Conservation (phyloP, 30 jellyfish, hydroid and myxozoan genomes). For the Hydra vulgaris region DNA sequence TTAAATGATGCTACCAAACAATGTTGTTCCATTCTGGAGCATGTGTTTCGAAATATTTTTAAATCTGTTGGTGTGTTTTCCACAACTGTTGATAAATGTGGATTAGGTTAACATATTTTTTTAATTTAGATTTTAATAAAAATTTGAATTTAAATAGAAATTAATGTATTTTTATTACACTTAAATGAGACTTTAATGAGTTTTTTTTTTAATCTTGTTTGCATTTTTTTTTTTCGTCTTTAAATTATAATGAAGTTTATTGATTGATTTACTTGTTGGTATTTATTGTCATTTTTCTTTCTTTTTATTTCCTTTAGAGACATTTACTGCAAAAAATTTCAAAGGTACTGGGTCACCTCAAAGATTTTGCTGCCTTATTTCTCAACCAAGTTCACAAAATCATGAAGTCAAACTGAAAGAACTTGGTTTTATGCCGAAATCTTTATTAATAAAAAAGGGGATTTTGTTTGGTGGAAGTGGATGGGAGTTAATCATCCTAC, state of each 20-base stretch:
- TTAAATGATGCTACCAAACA: not conserved
- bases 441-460: slow-evolving; percentile 29
- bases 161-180: too few species aligned
- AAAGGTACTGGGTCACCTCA: slow-evolving; percentile 2
- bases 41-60: slow-evolving; percentile 13
- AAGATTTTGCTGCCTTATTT: slow-evolving; percentile 23
- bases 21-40: slow-evolving; percentile 16
- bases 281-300: too few species aligned
- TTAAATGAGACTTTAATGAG: too few species aligned
- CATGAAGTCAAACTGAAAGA: slow-evolving; percentile 37
- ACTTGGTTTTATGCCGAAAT: slow-evolving; percentile 19
- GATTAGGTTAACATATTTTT: slow-evolving; percentile 16
- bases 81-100: slow-evolving; percentile 10
- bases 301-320: slow-evolving; percentile 7
- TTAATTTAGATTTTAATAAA: too few species aligned
- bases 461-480: slow-evolving; percentile 43
- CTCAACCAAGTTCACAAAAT: slow-evolving; percentile 30
- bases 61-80: slow-evolving; percentile 36
- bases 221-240: too few species aligned
- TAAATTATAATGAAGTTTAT: too few species aligned
- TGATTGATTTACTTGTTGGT: too few species aligned
- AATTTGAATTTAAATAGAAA: too few species aligned
- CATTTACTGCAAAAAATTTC: slow-evolving; percentile 16
- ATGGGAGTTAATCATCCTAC: slow-evolving; percentile 13
- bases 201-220: too few species aligned